phyloP scores from a whole-genome alignment of 2,797 vertebrate genomes.

The Cirrhinus mrigala region DNA sequence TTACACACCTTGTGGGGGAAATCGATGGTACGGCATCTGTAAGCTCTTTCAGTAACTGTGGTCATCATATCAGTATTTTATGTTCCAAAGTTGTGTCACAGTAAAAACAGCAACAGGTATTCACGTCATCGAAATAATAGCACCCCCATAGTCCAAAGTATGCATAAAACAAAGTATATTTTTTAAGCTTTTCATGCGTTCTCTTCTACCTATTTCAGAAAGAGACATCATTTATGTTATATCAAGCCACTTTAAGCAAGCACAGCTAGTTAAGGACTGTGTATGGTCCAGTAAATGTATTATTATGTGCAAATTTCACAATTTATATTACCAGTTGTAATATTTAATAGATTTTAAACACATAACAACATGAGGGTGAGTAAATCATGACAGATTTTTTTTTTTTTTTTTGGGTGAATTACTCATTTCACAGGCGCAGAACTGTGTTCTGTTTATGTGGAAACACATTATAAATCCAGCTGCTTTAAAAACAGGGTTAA shows the following conservation, averaged over 20 bases:
- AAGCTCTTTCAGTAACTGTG: no score
- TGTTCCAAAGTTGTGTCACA: no score
- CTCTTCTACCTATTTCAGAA: no score
- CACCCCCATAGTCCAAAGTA: no score
- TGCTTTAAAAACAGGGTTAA: conserved; percentile 41
- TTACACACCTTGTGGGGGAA: no score
- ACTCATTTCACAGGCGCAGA: not conserved
- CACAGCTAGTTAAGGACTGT: not conserved
- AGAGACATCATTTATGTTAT: no score
- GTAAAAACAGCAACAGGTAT: no score
- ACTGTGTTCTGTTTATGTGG: not conserved
- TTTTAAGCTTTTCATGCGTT: no score
- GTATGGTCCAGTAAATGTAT: not conserved
- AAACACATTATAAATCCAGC: conserved; percentile 13
- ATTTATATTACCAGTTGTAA: not conserved
- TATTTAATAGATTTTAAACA: not conserved
- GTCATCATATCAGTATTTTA: no score
- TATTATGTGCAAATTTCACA: not conserved
- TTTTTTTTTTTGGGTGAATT: not conserved
- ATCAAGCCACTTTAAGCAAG: not conserved
- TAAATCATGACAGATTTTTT: not conserved
- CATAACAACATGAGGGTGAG: not conserved
- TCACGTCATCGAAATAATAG: no score
- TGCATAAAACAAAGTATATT: no score
- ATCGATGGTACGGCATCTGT: no score